These are phyloP conservation scores for Onthophagus taurus DNA, from an alignment of 1,140 invertebrate genomes.

Conservation along the genomic window DNA sequence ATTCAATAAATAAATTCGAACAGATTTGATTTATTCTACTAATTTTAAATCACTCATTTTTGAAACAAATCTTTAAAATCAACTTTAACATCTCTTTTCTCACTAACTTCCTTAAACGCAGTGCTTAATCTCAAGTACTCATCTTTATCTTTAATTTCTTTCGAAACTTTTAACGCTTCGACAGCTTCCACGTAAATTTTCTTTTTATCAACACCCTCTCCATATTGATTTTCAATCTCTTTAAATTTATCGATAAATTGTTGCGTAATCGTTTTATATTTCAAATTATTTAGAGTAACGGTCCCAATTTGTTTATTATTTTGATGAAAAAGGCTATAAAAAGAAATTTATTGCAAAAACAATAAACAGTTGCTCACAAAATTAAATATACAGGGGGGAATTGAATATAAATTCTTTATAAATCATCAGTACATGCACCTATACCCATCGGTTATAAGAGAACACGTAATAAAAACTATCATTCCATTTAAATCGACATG, in stretches of 20 bases:
- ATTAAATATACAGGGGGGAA: too few species aligned
- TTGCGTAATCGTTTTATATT: conserved; percentile 44
- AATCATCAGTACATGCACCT: not conserved
- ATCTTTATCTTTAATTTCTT: conserved; percentile 15
- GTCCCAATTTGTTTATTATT: conserved; percentile 42
- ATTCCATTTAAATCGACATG: too few species aligned
- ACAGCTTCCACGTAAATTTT: conserved; percentile 39
- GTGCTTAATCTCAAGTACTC: conserved; percentile 24
- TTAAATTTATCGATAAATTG: conserved; percentile 49
- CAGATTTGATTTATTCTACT: too few species aligned
- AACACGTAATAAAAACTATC: too few species aligned
- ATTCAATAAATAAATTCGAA: too few species aligned
- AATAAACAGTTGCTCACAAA: too few species aligned
- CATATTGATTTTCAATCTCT: conserved; percentile 40
- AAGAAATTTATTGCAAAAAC: conserved; percentile 7
- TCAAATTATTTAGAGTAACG: conserved; percentile 41
- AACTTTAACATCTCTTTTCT: conserved; percentile 14
- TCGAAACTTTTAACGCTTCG: conserved; percentile 34
- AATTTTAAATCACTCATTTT: too few species aligned
- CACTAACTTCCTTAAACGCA: conserved; percentile 29
- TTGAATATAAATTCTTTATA: conserved; percentile 4
- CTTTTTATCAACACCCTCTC: conserved; percentile 40
- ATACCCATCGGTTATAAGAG: too few species aligned
- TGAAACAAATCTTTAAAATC: conserved; percentile 13
- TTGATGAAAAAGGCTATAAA: conserved; percentile 53